Base-by-base conservation (phyloP, 2,797 vertebrate species). In the Vipera latastei region DNA sequence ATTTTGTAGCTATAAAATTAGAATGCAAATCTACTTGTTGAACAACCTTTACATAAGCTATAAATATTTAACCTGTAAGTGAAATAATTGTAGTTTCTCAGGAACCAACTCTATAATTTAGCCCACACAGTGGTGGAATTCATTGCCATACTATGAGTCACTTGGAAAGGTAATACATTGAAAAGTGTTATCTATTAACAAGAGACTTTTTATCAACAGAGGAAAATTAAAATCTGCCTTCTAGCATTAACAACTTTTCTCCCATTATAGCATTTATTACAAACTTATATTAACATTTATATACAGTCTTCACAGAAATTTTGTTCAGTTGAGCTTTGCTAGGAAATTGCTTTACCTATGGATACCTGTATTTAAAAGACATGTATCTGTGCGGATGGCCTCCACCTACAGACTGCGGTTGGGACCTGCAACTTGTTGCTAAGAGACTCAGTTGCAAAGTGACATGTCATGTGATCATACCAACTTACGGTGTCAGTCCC, bases 11-110 rank as follows among this genome's bases (percentile, higher is more conserved):
- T 53, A 18, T 89, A 12, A 92, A 91, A 59, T 92, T 89, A 14
- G 2, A 60, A 18, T 65, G 53, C 28, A 51, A 87, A 83, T 83
- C 38, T 53, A 44, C 65, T 88, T 88, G 22, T 65, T 25, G 20
- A 18, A 59, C 28, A 93, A 4, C 89, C 4, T 91, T 87, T 65
- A 60, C 4, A 48, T 73, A 61, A 90, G 51, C 59, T 69, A 89
- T 91, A 91, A 94, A 94, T 69, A 86, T 91, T 91, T 89, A 91
- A n/a, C 91, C 91, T 95, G 83, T 90, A 56, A 89, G 73, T 44
- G 94, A 73, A 53, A 90, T 94, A 94, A 94, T 94, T 96, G 59
- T 73, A 93, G 61, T 38, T 89, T 94, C 2, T 95, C 92, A 87
- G 38, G 59, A 92, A 28, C 28, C 13, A 93, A 90, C 86, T 93